phyloP scores from a whole-genome alignment of 2,797 vertebrate species.

The Micropoecilia bifurca region DNA sequence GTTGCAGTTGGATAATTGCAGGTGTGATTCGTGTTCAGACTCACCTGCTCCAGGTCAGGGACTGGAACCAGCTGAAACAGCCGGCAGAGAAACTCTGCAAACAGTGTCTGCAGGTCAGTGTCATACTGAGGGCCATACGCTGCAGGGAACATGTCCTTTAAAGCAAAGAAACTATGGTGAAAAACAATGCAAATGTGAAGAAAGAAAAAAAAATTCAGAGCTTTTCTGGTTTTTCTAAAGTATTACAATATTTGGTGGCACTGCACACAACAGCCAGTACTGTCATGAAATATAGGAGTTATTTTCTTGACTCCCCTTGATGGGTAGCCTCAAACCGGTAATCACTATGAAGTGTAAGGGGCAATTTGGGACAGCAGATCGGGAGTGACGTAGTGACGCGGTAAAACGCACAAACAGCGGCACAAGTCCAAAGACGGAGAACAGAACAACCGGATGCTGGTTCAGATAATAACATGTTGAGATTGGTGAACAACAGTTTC shows the following conservation, averaged over 20 bases:
- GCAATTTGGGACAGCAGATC: background rate
- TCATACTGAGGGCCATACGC: slow-evolving; percentile 83
- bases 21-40: background rate
- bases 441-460: background rate
- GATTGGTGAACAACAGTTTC: background rate
- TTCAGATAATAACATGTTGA: background rate
- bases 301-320: background rate
- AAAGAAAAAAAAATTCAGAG: background rate
- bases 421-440: background rate
- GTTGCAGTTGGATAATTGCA: background rate
- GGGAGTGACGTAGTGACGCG: background rate
- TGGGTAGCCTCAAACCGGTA: background rate
- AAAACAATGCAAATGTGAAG: background rate
- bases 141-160: slow-evolving; percentile 80
- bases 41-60: slow-evolving; percentile 82
- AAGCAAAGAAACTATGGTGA: background rate
- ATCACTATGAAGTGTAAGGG: background rate
- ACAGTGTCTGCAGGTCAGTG: slow-evolving; percentile 80
- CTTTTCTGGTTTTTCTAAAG: background rate
- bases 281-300: background rate
- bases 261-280: background rate
- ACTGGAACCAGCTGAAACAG: slow-evolving; percentile 81
- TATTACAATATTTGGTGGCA: background rate
- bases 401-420: background rate
- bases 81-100: slow-evolving; percentile 84